phyloP scores from a whole-genome alignment of 2,888 invertebrate genomes.

The Melieria crassipennis region DNA sequence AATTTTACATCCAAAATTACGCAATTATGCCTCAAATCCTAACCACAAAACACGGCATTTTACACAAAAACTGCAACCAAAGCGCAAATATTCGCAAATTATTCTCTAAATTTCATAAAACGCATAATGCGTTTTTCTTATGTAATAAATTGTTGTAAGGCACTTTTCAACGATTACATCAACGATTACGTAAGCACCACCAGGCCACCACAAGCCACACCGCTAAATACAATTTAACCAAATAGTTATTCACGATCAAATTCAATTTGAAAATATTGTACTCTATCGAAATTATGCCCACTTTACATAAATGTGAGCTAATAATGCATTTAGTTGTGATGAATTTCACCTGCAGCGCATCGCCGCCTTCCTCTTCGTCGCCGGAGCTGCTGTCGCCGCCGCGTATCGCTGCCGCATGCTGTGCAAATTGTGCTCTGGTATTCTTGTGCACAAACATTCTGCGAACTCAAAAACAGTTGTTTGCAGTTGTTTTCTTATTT shows the following conservation, averaged over 20 bases:
- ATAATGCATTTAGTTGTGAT: not conserved
- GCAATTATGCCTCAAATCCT: no score
- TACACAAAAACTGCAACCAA: no score
- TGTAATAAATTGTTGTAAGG: no score
- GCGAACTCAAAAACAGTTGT: not conserved
- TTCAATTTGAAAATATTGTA: no score
- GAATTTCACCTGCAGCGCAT: slow-evolving; percentile 61
- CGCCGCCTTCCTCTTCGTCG: slow-evolving; percentile 71
- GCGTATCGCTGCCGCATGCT: slow-evolving; percentile 63
- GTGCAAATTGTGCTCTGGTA: slow-evolving; percentile 53
- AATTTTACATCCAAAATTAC: no score
- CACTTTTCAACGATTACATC: not conserved
- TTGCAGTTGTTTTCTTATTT: not conserved
- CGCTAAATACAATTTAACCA: not conserved
- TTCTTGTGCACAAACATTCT: slow-evolving; percentile 71
- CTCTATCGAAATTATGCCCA: no score
- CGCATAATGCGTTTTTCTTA: no score
- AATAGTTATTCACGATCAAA: not conserved
- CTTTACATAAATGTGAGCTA: no score
- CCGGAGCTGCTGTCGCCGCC: slow-evolving; percentile 70
- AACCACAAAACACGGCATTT: no score
- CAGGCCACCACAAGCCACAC: not conserved
- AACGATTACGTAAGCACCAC: not conserved
- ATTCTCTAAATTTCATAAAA: no score
- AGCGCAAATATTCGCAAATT: no score